Evolutionary conservation across 2,113 vertebrate species (phyloP).

Genomic region (Xenopus laevis): DNA sequence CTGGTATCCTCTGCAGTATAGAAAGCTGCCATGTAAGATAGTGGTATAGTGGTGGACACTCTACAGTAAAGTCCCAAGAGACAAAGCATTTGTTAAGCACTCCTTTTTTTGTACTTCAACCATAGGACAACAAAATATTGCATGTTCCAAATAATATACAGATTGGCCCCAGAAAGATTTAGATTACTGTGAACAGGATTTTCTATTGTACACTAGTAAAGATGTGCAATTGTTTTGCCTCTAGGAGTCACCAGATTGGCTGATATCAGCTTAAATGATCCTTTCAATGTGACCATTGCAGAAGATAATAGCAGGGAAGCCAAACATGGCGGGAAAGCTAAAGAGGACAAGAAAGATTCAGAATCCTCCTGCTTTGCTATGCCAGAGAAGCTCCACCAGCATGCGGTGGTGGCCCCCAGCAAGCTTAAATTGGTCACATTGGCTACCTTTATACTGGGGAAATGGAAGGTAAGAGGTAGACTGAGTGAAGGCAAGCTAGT

Average conservation of each 20-base stretch:
- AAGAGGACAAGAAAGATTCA: background rate
- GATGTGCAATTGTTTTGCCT: background rate
- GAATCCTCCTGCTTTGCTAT: constrained; percentile 73
- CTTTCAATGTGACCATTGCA: constrained; percentile 70
- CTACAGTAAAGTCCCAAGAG: too few relatives aligned
- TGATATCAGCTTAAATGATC: constrained; percentile 78
- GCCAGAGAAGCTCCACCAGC: constrained; percentile 78
- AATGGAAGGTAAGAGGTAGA: constrained; percentile 74
- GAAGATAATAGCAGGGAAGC: constrained; percentile 51
- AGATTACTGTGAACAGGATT: background rate
- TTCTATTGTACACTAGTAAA: background rate
- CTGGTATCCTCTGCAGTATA: too few relatives aligned
- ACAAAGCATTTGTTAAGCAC: too few relatives aligned
- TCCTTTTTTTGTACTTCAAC: too few relatives aligned
- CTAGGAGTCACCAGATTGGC: constrained; percentile 78
- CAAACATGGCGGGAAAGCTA: rapidly evolving
- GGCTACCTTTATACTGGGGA: constrained; percentile 84
- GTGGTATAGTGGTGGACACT: too few relatives aligned
- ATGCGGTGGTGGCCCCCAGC: constrained; percentile 83
- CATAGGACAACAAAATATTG: too few relatives aligned
- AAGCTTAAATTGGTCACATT: constrained; percentile 88
- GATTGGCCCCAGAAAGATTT: background rate
- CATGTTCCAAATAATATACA: too few relatives aligned
- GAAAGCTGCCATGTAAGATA: too few relatives aligned
- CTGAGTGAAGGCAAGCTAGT: background rate